Evolutionary conservation across 1,140 invertebrate genomes (phyloP).

Genomic region (Xylocopa sonorina): DNA sequence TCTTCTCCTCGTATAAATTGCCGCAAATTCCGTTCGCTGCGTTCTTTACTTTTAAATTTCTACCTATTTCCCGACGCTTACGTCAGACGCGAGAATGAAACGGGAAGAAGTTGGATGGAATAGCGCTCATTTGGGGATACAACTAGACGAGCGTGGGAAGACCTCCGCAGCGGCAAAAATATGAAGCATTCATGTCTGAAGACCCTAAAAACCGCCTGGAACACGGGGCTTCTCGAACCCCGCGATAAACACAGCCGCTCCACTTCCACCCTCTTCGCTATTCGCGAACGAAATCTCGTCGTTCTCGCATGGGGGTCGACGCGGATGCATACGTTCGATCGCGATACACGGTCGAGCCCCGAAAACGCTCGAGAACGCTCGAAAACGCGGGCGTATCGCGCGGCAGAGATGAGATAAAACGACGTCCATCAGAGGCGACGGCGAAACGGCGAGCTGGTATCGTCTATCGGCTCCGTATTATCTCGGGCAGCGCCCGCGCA

Average conservation of each 20-base stretch:
- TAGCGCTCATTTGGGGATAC: too few species aligned
- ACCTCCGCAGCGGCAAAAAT: too few species aligned
- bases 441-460: constrained; percentile 66
- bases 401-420: constrained; percentile 52
- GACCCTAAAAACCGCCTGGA: not conserved
- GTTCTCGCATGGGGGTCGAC: too few species aligned
- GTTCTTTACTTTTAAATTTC: too few species aligned
- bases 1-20: not conserved
- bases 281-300: not conserved
- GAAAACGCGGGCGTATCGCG: constrained; percentile 44
- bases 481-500: constrained; percentile 73
- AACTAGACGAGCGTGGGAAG: too few species aligned
- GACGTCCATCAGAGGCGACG: constrained; percentile 67
- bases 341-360: not conserved
- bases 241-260: not conserved
- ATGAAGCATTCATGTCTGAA: too few species aligned
- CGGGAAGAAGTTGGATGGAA: too few species aligned
- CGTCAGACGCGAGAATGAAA: too few species aligned
- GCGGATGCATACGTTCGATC: not conserved
- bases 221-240: not conserved
- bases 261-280: not conserved
- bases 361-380: constrained; percentile 25
- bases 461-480: constrained; percentile 72
- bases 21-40: too few species aligned
- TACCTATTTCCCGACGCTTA: too few species aligned